These are phyloP conservation scores for Allobates femoralis DNA, from an alignment of 2,797 vertebrate genomes.

Conservation along the genomic window DNA sequence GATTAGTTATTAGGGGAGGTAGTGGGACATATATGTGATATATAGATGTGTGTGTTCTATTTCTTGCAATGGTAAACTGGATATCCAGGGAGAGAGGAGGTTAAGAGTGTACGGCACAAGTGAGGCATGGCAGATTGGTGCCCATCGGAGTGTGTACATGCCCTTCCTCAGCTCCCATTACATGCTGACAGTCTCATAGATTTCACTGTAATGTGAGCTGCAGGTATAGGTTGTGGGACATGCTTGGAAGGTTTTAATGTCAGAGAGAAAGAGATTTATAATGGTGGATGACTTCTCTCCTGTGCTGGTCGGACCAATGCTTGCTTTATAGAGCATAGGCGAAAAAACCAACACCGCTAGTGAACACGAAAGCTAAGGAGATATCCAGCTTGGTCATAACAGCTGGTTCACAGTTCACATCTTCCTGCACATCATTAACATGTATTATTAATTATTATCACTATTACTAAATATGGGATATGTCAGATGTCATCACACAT, in stretches of 20 bases:
- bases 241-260: constrained; percentile 50
- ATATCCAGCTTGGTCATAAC: neutral
- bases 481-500: neutral
- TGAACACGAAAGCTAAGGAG: neutral
- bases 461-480: neutral
- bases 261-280: constrained; percentile 47
- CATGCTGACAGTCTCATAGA: constrained; percentile 57
- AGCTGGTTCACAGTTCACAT: neutral
- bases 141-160: constrained; percentile 19
- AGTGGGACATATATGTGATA: neutral
- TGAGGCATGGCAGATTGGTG: constrained; percentile 43
- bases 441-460: neutral
- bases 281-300: constrained; percentile 15
- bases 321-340: constrained; percentile 33
- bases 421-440: neutral
- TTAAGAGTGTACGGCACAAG: constrained; percentile 37
- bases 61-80: neutral
- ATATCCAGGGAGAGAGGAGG: neutral
- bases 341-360: constrained; percentile 4
- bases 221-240: constrained; percentile 43
- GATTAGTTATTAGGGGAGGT: neutral
- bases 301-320: constrained; percentile 22
- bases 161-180: constrained; percentile 42
- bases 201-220: constrained; percentile 53
- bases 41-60: neutral